Percentiles rank a stretch among this genome's conserved stretches.
These are phyloP conservation scores for Formica selysi DNA, from an alignment of 1,140 invertebrate genomes.

Conservation along the genomic window DNA sequence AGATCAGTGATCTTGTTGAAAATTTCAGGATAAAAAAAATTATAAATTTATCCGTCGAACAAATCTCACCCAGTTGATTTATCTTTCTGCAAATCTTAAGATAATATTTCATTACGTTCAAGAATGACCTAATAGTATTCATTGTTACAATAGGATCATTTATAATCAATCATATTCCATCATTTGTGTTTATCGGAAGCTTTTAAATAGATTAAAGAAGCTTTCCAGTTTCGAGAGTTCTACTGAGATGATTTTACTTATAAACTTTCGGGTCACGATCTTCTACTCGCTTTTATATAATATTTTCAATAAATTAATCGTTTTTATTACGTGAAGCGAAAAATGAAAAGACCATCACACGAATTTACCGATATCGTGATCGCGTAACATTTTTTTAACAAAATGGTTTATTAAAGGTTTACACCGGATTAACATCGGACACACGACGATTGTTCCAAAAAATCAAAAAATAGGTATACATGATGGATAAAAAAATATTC, in stretches of 20 bases:
- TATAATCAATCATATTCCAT: slow-evolving; percentile 38
- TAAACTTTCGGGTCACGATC: not conserved
- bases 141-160: not conserved
- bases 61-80: not conserved
- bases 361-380: not conserved
- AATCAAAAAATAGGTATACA: too few species aligned
- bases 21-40: slow-evolving; percentile 12
- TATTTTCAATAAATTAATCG: slow-evolving; percentile 9
- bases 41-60: not conserved
- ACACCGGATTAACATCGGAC: too few species aligned
- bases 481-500: too few species aligned
- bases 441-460: too few species aligned
- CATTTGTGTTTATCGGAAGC: slow-evolving; percentile 5
- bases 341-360: not conserved
- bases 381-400: too few species aligned
- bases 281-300: not conserved
- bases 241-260: not conserved
- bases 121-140: not conserved
- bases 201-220: slow-evolving; percentile 29
- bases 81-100: not conserved
- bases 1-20: not conserved
- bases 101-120: not conserved
- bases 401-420: too few species aligned
- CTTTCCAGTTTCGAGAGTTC: not conserved
- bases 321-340: not conserved